Evolutionary conservation across 2,888 invertebrate species (phyloP), one percentile per base, ranked within the genome.

Genomic region (Chelonus formosanus): DNA sequence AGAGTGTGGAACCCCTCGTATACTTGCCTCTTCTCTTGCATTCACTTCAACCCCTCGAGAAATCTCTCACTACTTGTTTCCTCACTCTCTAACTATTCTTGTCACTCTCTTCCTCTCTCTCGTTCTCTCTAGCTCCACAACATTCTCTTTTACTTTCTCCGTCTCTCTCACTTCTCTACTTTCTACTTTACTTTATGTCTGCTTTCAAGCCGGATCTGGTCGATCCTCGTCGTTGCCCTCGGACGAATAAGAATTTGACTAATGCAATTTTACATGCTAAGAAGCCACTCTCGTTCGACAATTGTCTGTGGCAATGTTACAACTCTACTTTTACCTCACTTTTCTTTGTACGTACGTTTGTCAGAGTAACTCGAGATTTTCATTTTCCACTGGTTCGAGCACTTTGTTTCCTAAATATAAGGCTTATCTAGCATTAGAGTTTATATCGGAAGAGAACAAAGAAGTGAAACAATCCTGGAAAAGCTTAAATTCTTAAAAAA

Each of bases 261-360:
- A 80, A 80, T 79, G 79, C 73, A 78, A 80, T 80, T 75, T 78
- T 70, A 73, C 73, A 80, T 80, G 80, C 80, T 80, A 80, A 80
- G 76, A 79, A 80, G 79, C 77, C 75, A 78, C 76, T 78, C 73
- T 66, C 68, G 63, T 31, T 58, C 63, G 61, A 48, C 69, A 68
- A 79, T 80, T 72, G 71, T 79, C 74, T 76, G 40, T 43, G 45
- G 32, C 44, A 52, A 52, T 40, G n/a, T 57, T 44, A n/a, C 31
- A 36, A 20, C 34, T 57, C 44, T 44, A 52, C 31, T 50, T 58
- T 31, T 34, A 58, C 34, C 44, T 63, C 34, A 36, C 31, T 35
- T 32, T 56, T 8, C 40, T 36, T 48, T 35, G n/a, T 20, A 10
- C 6, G 7, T 34, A 53, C 32, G 10, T 44, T 43, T 52, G 36